Evolutionary conservation across 2,888 invertebrate species (phyloP).

Genomic region (Eretmocerus hayati): DNA sequence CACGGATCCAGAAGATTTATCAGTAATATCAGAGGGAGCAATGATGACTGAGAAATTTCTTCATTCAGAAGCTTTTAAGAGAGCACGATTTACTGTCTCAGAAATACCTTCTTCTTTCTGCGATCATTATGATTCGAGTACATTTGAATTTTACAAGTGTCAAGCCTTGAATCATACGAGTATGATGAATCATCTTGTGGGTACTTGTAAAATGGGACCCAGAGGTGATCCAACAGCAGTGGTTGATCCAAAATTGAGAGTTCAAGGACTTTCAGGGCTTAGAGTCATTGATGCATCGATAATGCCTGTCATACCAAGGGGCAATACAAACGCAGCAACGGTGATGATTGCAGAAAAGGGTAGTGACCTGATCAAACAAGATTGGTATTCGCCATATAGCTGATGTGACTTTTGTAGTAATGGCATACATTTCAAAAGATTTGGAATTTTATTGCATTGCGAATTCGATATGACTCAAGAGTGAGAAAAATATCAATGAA

Average conservation of each 20-base stretch:
- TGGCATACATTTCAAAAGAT: too few species aligned
- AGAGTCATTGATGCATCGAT: conserved; percentile 52
- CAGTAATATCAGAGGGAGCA: conserved; percentile 5
- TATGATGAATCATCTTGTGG: conserved; percentile 26
- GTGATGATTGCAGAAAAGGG: conserved; percentile 53
- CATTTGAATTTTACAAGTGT: conserved; percentile 11
- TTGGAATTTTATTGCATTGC: too few species aligned
- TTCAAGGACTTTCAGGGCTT: conserved; percentile 46
- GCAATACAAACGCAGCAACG: conserved; percentile 49
- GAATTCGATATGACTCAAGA: too few species aligned
- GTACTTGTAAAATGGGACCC: conserved; percentile 47
- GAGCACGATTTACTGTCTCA: conserved; percentile 32
- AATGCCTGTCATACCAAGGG: conserved; percentile 50
- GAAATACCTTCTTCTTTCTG: conserved; percentile 57
- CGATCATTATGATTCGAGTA: conserved; percentile 7
- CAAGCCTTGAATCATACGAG: conserved; percentile 2
- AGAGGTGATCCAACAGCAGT: conserved; percentile 38
- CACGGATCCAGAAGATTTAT: conserved; percentile 6
- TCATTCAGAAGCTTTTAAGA: conserved; percentile 5
- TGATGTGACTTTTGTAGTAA: too few species aligned
- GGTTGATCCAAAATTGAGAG: conserved; percentile 42
- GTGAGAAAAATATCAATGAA: too few species aligned
- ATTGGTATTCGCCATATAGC: too few species aligned
- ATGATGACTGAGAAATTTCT: background rate
- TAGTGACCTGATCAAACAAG: conserved; percentile 46